Conservation (phyloP, 1,140 invertebrate species). For the Scaptomyza montana region DNA sequence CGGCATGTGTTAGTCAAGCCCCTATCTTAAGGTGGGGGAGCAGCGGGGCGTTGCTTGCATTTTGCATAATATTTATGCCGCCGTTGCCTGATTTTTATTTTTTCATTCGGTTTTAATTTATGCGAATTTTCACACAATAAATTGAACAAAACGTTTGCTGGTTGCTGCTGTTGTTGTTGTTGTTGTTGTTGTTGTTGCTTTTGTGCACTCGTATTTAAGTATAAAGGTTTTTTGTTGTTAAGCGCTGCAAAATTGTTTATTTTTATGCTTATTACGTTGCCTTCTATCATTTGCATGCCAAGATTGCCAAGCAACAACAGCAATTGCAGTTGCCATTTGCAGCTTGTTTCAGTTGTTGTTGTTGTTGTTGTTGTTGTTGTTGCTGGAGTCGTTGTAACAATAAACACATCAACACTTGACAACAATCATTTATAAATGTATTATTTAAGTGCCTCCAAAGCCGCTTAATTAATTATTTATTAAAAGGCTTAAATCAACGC, state of each 20-base stretch:
- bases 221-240: constrained; percentile 34
- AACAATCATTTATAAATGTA: constrained; percentile 76
- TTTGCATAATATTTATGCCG: constrained; percentile 2
- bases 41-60: constrained; percentile 29
- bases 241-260: constrained; percentile 68
- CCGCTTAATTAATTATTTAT: constrained; percentile 78
- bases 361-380: constrained; percentile 8
- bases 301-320: constrained; percentile 15
- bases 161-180: constrained; percentile 17
- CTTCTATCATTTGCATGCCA: constrained; percentile 74
- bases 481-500: constrained; percentile 70
- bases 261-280: constrained; percentile 75
- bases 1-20: constrained; percentile 42
- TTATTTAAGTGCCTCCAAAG: constrained; percentile 55
- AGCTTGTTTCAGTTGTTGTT: constrained; percentile 13
- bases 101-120: constrained; percentile 62
- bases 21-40: neutral
- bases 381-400: constrained; percentile 47
- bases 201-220: constrained; percentile 37
- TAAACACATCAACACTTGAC: constrained; percentile 80
- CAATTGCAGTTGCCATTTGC: constrained; percentile 38
- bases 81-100: neutral
- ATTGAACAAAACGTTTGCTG: constrained; percentile 72
- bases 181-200: constrained; percentile 26
- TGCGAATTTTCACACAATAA: constrained; percentile 81